Evolutionary conservation across 2,888 invertebrate genomes (phyloP).

Genomic region (Tyria jacobaeae): DNA sequence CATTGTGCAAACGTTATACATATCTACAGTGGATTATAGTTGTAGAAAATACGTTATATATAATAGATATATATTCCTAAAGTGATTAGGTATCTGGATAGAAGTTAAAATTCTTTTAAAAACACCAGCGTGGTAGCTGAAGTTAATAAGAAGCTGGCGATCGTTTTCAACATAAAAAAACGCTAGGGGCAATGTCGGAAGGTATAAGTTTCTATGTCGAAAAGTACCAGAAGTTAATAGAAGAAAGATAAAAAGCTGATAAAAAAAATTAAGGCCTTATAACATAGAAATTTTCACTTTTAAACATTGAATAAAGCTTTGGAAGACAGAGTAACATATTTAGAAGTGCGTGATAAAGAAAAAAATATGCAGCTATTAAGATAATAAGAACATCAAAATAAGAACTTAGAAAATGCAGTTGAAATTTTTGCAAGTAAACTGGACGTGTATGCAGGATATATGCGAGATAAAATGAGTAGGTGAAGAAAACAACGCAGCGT

Average conservation of each 20-base stretch:
- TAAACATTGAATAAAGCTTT: not conserved
- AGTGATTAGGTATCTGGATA: not conserved
- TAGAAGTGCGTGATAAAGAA: conserved; percentile 1
- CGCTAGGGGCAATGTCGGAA: conserved; percentile 6
- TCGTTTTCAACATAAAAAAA: conserved; percentile 8
- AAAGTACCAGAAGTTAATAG: conserved; percentile 4
- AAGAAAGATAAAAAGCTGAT: conserved; percentile 2
- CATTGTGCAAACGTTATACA: too few species aligned
- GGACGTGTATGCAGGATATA: not conserved
- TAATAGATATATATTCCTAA: too few species aligned
- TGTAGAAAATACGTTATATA: too few species aligned
- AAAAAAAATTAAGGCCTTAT: conserved; percentile 1
- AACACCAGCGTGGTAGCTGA: not conserved
- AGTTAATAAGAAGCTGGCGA: conserved; percentile 1
- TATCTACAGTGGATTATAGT: too few species aligned
- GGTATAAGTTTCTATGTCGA: conserved; percentile 5
- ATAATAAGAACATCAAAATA: not conserved
- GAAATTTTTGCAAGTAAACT: conserved; percentile 2
- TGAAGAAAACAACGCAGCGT: not conserved
- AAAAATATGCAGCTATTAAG: conserved; percentile 2
- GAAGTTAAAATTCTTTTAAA: not conserved
- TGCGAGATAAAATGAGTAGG: conserved; percentile 5
- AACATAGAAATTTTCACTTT: not conserved
- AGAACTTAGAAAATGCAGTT: not conserved
- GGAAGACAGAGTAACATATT: conserved; percentile 2